phyloP scores from a whole-genome alignment of 2,888 invertebrate genomes.

The Nephrotoma guestfalica region DNA sequence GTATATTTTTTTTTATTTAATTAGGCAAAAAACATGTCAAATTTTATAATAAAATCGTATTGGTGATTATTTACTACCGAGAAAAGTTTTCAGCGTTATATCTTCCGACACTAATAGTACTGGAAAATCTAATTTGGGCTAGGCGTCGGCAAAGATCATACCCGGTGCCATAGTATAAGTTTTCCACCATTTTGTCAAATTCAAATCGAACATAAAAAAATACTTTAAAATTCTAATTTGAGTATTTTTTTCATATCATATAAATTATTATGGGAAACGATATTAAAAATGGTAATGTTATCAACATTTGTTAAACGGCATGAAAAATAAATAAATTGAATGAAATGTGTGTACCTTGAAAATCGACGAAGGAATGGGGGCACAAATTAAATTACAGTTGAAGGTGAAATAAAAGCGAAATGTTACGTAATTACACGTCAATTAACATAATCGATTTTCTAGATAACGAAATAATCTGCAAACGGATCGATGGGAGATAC shows the following conservation, averaged over 20 bases:
- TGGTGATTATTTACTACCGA: no score
- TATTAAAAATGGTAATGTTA: neutral
- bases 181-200: neutral
- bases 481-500: no score
- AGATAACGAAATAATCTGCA: no score
- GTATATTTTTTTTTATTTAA: no score
- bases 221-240: neutral
- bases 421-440: no score
- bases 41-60: no score
- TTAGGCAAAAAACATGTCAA: no score
- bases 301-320: neutral
- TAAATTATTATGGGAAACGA: neutral
- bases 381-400: neutral
- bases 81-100: no score
- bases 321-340: neutral
- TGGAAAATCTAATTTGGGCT: neutral
- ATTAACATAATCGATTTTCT: no score
- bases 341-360: neutral
- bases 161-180: no score
- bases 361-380: neutral
- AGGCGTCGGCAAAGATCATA: neutral
- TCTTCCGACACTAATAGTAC: no score
- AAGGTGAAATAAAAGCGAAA: no score
- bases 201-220: neutral
- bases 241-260: neutral